These are phyloP conservation scores for Gallirallus australis DNA, from an alignment of 2,797 vertebrate species.

Conservation along the genomic window DNA sequence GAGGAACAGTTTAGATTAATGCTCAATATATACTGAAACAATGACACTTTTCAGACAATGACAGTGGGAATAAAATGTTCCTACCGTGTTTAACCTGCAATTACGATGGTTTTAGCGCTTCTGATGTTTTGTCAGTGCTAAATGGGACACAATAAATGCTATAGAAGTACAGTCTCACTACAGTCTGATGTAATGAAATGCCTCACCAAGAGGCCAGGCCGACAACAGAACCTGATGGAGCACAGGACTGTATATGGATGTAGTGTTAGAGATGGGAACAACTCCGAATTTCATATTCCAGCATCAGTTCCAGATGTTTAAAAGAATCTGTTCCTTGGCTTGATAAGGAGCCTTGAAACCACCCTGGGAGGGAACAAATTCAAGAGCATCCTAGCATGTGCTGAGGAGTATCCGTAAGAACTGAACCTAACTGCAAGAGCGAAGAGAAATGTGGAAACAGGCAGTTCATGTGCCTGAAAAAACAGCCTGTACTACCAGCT, in stretches of 20 bases:
- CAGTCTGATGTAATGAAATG: not conserved
- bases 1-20: not conserved
- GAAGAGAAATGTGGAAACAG: not conserved
- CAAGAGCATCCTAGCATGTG: not conserved
- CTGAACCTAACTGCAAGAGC: not conserved
- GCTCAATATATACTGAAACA: not conserved
- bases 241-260: accelerated
- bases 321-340: not conserved
- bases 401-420: not conserved
- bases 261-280: not conserved
- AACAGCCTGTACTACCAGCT: not conserved
- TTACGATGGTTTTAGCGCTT: not conserved
- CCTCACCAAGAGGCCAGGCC: not conserved
- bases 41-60: not conserved
- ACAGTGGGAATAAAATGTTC: not conserved
- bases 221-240: not conserved
- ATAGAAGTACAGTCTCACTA: not conserved
- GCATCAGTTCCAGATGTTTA: not conserved
- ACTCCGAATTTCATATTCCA: not conserved
- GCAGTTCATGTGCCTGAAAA: not conserved
- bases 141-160: not conserved
- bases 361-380: not conserved
- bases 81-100: not conserved
- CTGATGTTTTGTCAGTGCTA: not conserved
- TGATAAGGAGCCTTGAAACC: not conserved